These are phyloP conservation scores for Myiotriccus ornatus DNA, from an alignment of 2,797 vertebrate genomes.

Conservation along the genomic window DNA sequence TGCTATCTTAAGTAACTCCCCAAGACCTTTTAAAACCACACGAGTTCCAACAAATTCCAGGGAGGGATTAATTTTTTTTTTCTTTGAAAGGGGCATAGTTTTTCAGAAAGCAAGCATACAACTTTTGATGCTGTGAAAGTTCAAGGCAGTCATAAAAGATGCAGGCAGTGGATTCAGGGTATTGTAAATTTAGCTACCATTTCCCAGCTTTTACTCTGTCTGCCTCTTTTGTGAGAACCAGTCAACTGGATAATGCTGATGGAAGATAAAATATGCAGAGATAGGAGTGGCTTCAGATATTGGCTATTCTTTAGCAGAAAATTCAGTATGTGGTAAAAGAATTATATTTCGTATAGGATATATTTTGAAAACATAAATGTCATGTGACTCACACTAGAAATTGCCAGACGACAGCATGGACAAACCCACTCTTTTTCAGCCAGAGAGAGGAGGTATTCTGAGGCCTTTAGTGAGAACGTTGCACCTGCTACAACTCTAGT, in stretches of 20 bases:
- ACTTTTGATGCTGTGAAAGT: not conserved
- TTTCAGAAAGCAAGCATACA: not conserved
- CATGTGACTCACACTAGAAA: not conserved
- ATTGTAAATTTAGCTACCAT: not conserved
- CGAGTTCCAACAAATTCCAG: not conserved
- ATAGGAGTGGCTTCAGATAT: not conserved
- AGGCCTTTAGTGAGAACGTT: not conserved
- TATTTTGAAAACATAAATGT: not conserved
- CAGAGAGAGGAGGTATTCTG: not conserved
- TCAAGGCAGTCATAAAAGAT: not conserved
- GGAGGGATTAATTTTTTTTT: too few species aligned
- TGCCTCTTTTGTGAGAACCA: not conserved
- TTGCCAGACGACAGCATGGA: not conserved
- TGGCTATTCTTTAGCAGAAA: not conserved
- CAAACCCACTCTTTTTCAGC: not conserved
- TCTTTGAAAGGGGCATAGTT: not conserved
- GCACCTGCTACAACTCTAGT: not conserved
- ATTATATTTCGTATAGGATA: not conserved
- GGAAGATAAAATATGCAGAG: not conserved
- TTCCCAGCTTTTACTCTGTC: not conserved
- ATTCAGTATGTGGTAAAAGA: not conserved
- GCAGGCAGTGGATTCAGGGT: not conserved
- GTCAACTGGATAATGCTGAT: not conserved
- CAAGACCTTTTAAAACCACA: not conserved
- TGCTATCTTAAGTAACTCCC: accelerated